Percentiles rank a stretch among this genome's conserved stretches.
phyloP scores from a whole-genome alignment of 2,888 invertebrate species.

The Cryptus armator region DNA sequence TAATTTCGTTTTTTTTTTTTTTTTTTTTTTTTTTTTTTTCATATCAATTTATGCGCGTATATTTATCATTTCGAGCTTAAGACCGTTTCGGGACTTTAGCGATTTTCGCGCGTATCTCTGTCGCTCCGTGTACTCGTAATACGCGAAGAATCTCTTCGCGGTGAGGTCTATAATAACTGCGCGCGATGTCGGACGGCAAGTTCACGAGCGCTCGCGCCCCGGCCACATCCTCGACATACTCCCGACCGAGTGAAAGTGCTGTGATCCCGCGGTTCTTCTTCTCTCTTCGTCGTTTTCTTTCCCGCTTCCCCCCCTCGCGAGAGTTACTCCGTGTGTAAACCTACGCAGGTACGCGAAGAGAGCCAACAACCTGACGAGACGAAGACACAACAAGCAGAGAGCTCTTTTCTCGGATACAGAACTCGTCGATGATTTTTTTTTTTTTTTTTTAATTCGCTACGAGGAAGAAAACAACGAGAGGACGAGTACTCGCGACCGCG shows the following conservation, averaged over 20 bases:
- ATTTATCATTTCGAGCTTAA: slow-evolving; percentile 41
- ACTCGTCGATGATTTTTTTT: slow-evolving; percentile 1
- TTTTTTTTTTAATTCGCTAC: not conserved
- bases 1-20: slow-evolving; percentile 2
- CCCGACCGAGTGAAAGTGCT: slow-evolving; percentile 78
- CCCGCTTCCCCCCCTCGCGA: not conserved
- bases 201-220: slow-evolving; percentile 80
- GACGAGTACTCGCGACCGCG: not conserved
- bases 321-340: not conserved
- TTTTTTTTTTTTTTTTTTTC: not conserved
- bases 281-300: slow-evolving; percentile 44
- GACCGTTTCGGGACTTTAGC: not conserved
- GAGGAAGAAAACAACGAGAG: not conserved
- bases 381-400: not conserved
- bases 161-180: slow-evolving; percentile 50
- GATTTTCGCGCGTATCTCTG: slow-evolving; percentile 18
- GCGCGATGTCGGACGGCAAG: slow-evolving; percentile 73
- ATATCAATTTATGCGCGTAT: slow-evolving; percentile 55
- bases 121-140: slow-evolving; percentile 33
- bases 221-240: slow-evolving; percentile 78
- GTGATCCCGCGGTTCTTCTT: slow-evolving; percentile 57
- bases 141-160: slow-evolving; percentile 50
- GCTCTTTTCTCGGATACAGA: not conserved
- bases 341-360: not conserved
- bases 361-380: not conserved